Percentiles rank a stretch among this genome's conserved stretches.
Conservation (phyloP, 2,888 invertebrate genomes). For the Cephus spinipes region DNA sequence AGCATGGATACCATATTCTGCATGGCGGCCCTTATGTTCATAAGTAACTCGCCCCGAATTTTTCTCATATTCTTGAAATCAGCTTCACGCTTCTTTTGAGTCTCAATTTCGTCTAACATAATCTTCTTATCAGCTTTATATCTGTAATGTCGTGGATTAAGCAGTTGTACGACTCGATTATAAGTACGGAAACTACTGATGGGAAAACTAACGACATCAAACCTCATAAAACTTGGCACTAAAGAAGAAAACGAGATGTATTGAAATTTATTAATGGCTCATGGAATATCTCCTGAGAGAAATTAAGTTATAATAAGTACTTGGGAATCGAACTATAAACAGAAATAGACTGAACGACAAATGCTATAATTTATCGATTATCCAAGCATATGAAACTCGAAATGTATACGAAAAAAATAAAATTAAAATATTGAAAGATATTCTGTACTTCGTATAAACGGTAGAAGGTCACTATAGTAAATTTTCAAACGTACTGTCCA, state of each 20-base stretch:
- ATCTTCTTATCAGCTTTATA: conserved; percentile 68
- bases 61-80: conserved; percentile 66
- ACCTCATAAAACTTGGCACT: not conserved
- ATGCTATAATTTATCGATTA: not conserved
- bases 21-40: conserved; percentile 71
- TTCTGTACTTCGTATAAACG: not conserved
- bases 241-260: not conserved
- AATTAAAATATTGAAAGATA: not conserved
- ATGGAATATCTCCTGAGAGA: not conserved
- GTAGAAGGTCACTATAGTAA: not conserved
- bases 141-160: conserved; percentile 52
- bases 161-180: not conserved
- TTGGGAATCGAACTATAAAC: not conserved
- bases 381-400: not conserved
- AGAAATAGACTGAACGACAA: not conserved
- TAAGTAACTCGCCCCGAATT: conserved; percentile 69
- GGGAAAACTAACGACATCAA: not conserved
- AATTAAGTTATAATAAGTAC: not conserved
- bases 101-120: conserved; percentile 66
- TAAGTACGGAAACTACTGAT: not conserved
- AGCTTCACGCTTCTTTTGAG: conserved; percentile 66
- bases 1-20: conserved; percentile 72
- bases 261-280: not conserved
- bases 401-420: not conserved
- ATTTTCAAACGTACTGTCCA: conserved; percentile 45